These are phyloP conservation scores for Neogale vison DNA, from an alignment of 2,113 vertebrate species.

Conservation along the genomic window DNA sequence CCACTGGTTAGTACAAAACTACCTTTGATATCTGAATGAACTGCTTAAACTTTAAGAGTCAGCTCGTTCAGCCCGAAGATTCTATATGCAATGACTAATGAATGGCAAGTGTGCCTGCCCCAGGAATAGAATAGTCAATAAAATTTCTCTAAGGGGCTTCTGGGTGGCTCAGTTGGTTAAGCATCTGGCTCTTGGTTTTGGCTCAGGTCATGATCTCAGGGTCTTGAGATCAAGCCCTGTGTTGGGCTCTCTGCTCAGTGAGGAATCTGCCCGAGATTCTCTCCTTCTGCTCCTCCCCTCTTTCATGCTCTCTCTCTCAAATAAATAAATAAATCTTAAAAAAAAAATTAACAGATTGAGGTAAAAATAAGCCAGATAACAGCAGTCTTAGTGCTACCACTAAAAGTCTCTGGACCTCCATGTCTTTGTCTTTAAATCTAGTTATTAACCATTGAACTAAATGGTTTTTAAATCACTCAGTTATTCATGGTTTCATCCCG, in stretches of 20 bases:
- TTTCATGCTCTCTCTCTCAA: not conserved
- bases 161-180: not conserved
- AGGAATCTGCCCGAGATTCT: not conserved
- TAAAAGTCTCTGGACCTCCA: not conserved
- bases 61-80: not conserved
- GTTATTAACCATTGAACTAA: not conserved
- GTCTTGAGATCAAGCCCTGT: not conserved
- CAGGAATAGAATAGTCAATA: not conserved
- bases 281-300: not conserved
- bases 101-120: not conserved
- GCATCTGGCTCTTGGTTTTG: not conserved
- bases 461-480: not conserved
- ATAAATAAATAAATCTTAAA: not conserved
- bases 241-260: not conserved
- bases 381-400: rapidly evolving
- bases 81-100: not conserved
- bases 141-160: not conserved
- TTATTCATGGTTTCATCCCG: not conserved
- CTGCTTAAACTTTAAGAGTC: not conserved
- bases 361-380: not conserved
- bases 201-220: not conserved
- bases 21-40: not conserved
- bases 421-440: not conserved
- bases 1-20: not conserved
- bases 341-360: not conserved